These are phyloP conservation scores for Bradynema listronoti DNA, from an alignment of 1,140 invertebrate genomes.

Conservation along the genomic window DNA sequence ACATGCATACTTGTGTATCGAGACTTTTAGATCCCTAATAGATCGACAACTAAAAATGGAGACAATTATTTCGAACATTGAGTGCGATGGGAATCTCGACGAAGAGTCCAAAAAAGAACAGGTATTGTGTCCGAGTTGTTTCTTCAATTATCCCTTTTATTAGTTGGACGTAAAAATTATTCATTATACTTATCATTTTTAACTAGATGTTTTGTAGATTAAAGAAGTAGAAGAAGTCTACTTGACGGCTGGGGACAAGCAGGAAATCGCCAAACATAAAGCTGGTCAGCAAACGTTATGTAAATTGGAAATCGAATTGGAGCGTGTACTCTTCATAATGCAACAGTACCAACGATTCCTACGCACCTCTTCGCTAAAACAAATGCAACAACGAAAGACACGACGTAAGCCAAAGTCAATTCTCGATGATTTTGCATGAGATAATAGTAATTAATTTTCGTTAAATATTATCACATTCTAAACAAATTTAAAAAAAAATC, in stretches of 20 bases:
- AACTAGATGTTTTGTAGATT: slow-evolving; percentile 13
- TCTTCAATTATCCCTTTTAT: neutral
- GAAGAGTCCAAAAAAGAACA: slow-evolving; percentile 31
- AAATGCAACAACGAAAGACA: neutral
- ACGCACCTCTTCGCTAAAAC: slow-evolving; percentile 6
- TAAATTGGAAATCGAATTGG: slow-evolving; percentile 24
- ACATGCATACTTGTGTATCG: neutral
- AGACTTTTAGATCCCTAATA: slow-evolving; percentile 12
- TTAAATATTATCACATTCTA: too few species aligned
- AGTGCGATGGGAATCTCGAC: slow-evolving; percentile 21
- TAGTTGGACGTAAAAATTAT: neutral
- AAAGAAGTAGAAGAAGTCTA: slow-evolving; percentile 23
- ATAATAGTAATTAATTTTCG: too few species aligned
- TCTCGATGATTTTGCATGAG: too few species aligned
- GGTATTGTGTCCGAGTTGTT: too few species aligned
- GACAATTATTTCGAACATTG: slow-evolving; percentile 24
- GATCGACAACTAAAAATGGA: slow-evolving; percentile 35
- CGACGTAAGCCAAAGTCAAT: neutral
- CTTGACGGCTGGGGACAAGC: slow-evolving; percentile 22
- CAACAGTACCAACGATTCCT: slow-evolving; percentile 23
- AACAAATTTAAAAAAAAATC: too few species aligned
- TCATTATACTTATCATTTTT: too few species aligned
- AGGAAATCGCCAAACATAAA: slow-evolving; percentile 13
- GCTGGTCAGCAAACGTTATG: slow-evolving; percentile 15
- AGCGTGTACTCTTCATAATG: slow-evolving; percentile 19